Conservation (phyloP, 2,113 vertebrate genomes). For the Nipponia nippon region DNA sequence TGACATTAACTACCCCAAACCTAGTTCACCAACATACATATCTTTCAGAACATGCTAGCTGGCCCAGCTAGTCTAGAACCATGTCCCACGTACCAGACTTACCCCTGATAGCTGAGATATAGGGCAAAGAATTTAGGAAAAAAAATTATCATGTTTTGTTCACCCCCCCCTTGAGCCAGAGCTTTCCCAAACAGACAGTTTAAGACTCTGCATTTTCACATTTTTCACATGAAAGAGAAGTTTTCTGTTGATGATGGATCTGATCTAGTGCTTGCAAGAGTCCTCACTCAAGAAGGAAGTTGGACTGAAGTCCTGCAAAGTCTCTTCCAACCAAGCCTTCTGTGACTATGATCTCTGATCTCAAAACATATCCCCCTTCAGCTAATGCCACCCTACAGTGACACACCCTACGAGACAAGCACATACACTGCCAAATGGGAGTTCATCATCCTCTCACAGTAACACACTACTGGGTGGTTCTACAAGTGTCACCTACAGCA, state of each 20-base stretch:
- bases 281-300: background rate
- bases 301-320: background rate
- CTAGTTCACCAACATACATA: background rate
- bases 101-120: background rate
- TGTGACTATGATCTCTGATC: background rate
- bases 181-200: background rate
- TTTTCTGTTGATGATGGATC: background rate
- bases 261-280: background rate
- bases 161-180: background rate
- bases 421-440: background rate
- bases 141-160: background rate
- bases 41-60: background rate
- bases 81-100: background rate
- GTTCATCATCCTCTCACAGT: background rate
- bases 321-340: background rate
- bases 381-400: background rate
- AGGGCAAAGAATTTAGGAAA: background rate
- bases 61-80: background rate
- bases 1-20: background rate
- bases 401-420: background rate
- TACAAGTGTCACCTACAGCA: background rate
- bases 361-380: background rate
- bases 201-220: background rate
- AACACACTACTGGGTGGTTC: background rate
- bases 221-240: background rate